These are phyloP conservation scores for Melospiza georgiana DNA, from an alignment of 2,113 vertebrate species.

Conservation along the genomic window DNA sequence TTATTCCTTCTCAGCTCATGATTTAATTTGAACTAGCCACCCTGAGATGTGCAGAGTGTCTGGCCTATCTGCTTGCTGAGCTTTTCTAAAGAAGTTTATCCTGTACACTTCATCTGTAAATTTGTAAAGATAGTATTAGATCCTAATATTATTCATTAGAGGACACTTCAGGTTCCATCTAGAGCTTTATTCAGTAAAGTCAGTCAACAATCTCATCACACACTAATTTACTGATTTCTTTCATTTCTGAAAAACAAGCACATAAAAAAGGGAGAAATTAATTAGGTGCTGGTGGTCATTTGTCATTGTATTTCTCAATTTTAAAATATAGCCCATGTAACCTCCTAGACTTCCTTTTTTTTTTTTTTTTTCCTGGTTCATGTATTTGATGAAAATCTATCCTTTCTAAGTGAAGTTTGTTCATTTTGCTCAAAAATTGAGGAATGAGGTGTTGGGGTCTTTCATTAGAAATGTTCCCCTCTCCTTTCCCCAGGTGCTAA, in stretches of 20 bases:
- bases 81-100: slow-evolving; percentile 64
- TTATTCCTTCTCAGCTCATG: slow-evolving; percentile 74
- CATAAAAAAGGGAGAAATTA: not conserved
- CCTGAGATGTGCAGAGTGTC: slow-evolving; percentile 47
- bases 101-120: slow-evolving; percentile 56
- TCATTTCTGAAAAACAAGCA: slow-evolving; percentile 3
- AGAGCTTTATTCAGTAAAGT: not conserved
- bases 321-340: not conserved
- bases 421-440: not conserved
- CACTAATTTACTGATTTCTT: not conserved
- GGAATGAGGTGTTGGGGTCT: not conserved
- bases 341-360: not conserved
- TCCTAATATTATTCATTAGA: slow-evolving; percentile 38
- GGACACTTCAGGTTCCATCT: not conserved
- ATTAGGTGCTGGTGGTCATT: not conserved
- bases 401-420: not conserved
- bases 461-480: not conserved
- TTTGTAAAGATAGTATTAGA: slow-evolving; percentile 66
- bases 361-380: not conserved
- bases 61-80: slow-evolving; percentile 35
- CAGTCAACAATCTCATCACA: slow-evolving; percentile 28
- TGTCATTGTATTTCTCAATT: not conserved
- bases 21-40: slow-evolving; percentile 72
- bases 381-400: not conserved
- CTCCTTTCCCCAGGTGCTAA: not conserved